Evolutionary conservation across 2,797 vertebrate genomes (phyloP).

Genomic region (Catharus ustulatus): DNA sequence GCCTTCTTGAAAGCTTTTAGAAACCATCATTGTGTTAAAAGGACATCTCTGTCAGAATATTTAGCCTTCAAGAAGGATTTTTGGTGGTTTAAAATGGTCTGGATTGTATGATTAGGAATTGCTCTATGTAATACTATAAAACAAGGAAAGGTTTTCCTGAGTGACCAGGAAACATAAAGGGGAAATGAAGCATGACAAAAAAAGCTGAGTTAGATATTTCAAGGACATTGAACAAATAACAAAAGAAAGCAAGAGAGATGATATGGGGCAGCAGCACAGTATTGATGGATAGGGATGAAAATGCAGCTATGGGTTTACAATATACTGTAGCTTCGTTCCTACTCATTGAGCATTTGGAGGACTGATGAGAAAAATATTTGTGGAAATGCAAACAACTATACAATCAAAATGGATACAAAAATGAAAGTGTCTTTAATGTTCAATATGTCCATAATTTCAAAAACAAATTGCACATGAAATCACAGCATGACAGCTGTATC

Average conservation of each 20-base stretch:
- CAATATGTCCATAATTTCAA: background rate
- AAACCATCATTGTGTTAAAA: background rate
- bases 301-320: background rate
- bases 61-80: background rate
- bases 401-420: background rate
- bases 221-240: background rate
- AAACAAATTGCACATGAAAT: background rate
- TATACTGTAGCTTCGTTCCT: background rate
- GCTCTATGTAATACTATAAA: background rate
- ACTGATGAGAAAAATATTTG: background rate
- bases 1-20: background rate
- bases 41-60: background rate
- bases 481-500: background rate
- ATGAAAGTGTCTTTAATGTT: background rate
- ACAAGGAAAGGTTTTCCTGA: background rate
- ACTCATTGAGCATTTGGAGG: background rate
- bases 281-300: background rate
- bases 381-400: background rate
- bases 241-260: background rate
- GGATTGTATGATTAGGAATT: background rate
- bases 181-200: background rate
- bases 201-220: background rate
- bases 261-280: background rate
- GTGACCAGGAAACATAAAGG: too few relatives aligned
- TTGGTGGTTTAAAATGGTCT: background rate